A percentile compares a stretch with the other conserved stretches of the same genome.
phyloP scores from a whole-genome alignment of 2,888 invertebrate genomes.

The Mermis nigrescens region DNA sequence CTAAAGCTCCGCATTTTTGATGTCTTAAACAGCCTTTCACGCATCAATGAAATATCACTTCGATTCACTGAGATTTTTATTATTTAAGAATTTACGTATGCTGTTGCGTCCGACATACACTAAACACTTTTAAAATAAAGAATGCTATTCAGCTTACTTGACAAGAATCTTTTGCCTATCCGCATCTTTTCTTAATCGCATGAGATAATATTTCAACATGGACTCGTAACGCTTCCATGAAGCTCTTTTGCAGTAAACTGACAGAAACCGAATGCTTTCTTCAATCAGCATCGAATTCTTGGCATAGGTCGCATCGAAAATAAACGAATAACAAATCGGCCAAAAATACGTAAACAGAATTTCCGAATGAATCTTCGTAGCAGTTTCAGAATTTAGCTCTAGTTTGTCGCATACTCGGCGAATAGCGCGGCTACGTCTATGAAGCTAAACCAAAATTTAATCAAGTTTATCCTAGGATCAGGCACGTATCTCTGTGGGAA shows the following conservation, averaged over 20 bases:
- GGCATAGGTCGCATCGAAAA: slow-evolving; percentile 54
- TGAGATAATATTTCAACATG: slow-evolving; percentile 57
- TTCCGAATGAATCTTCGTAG: slow-evolving; percentile 30
- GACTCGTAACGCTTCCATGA: slow-evolving; percentile 77
- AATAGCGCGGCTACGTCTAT: slow-evolving; percentile 63
- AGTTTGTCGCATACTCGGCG: slow-evolving; percentile 41
- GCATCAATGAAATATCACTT: too few species aligned
- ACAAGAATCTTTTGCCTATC: slow-evolving; percentile 52
- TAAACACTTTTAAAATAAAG: not conserved
- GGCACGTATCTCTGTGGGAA: too few species aligned
- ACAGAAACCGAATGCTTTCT: slow-evolving; percentile 41
- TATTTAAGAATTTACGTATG: not conserved
- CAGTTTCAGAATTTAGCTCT: slow-evolving; percentile 13
- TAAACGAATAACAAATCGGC: slow-evolving; percentile 58
- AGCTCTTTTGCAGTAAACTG: slow-evolving; percentile 42
- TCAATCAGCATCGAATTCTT: slow-evolving; percentile 52
- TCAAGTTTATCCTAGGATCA: too few species aligned
- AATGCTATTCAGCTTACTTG: slow-evolving; percentile 14
- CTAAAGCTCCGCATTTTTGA: too few species aligned
- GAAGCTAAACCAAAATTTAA: slow-evolving; percentile 54
- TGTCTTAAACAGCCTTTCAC: too few species aligned
- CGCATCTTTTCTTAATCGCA: slow-evolving; percentile 47
- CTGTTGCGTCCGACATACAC: not conserved
- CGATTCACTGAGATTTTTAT: not conserved
- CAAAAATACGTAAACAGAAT: slow-evolving; percentile 61